phyloP scores from a whole-genome alignment of 2,888 invertebrate species.

The Hyposoter dolosus region DNA sequence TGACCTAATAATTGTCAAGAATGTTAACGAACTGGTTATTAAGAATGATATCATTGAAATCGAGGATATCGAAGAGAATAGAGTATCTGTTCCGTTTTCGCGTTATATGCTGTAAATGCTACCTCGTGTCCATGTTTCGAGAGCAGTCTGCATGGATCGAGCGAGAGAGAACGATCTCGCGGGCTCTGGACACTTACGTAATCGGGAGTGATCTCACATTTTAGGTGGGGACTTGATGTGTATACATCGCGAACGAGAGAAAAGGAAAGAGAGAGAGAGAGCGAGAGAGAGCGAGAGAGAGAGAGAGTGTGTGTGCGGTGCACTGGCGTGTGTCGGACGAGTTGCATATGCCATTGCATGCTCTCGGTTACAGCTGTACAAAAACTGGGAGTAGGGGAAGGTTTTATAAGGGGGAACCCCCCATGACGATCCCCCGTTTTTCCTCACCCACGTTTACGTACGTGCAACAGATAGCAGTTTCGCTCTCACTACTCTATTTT shows the following conservation, averaged over 20 bases:
- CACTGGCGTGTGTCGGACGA: constrained; percentile 57
- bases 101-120: constrained; percentile 1
- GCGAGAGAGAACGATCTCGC: constrained; percentile 57
- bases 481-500: constrained; percentile 49
- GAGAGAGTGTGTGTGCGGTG: constrained; percentile 44
- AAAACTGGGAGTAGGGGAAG: constrained; percentile 8
- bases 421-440: constrained; percentile 38
- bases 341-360: constrained; percentile 41
- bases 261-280: constrained; percentile 42
- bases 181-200: constrained; percentile 81
- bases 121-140: constrained; percentile 38
- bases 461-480: constrained; percentile 33
- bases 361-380: constrained; percentile 30
- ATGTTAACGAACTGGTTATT: neutral
- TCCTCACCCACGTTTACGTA: constrained; percentile 13
- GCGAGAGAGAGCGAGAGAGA: constrained; percentile 51
- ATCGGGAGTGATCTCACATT: constrained; percentile 82
- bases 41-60: neutral
- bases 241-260: constrained; percentile 31
- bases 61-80: neutral
- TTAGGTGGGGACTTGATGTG: constrained; percentile 79
- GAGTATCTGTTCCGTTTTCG: constrained; percentile 18
- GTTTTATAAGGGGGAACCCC: constrained; percentile 40
- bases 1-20: neutral
- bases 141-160: constrained; percentile 39